Conservation (phyloP, 2,113 vertebrate species). For the Lota lota region DNA sequence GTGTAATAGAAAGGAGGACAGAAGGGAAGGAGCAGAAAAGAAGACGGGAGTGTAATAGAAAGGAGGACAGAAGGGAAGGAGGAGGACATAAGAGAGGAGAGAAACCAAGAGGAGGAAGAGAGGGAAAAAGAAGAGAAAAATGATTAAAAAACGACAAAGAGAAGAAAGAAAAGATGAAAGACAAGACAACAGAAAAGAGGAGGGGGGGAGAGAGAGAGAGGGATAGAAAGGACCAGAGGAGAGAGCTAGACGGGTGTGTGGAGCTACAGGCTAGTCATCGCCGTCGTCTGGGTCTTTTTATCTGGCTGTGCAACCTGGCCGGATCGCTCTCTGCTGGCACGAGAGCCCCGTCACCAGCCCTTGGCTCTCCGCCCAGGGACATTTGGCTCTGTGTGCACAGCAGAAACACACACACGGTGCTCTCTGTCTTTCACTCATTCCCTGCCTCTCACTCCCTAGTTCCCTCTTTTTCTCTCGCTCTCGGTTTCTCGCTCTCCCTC, state of each 20-base stretch:
- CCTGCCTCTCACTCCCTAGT: no score
- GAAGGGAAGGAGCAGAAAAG: not conserved
- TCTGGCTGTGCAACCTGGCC: constrained; percentile 61
- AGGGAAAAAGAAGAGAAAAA: not conserved
- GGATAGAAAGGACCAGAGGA: not conserved
- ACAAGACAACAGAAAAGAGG: not conserved
- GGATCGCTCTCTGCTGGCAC: constrained; percentile 55
- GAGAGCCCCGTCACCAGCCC: constrained; percentile 42
- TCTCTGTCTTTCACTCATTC: not conserved
- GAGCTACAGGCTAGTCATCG: constrained; percentile 22
- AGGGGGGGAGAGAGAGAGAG: not conserved
- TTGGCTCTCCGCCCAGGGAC: constrained; percentile 58
- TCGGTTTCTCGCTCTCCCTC: constrained; percentile 22
- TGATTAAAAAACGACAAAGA: not conserved
- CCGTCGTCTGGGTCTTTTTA: constrained; percentile 51
- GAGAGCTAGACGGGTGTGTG: constrained; percentile 26
- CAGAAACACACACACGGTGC: constrained; percentile 34
- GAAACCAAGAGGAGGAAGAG: not conserved
- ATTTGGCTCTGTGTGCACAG: constrained; percentile 49
- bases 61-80: not conserved
- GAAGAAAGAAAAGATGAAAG: not conserved
- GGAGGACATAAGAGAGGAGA: not conserved
- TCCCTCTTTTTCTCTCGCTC: no score
- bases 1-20: not conserved
- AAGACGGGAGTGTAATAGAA: not conserved